Percentiles rank a stretch among this genome's conserved stretches.
Evolutionary conservation across 2,888 invertebrate species (phyloP).

Genomic region (Xestia xanthographa): DNA sequence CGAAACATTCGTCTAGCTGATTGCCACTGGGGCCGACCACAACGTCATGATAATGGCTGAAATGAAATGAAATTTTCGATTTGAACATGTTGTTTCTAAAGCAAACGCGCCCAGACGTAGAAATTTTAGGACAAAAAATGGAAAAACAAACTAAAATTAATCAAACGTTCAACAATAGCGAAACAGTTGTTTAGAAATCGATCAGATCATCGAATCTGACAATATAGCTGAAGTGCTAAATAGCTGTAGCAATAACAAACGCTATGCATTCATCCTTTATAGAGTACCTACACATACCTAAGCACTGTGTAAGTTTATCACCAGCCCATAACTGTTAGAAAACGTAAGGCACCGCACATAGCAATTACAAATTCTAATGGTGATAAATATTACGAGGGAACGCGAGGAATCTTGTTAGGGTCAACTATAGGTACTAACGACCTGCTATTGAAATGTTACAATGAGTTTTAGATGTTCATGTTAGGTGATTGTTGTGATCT

Average conservation of each 20-base stretch:
- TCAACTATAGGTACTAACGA: slow-evolving; percentile 53
- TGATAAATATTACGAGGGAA: slow-evolving; percentile 54
- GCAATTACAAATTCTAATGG: slow-evolving; percentile 58
- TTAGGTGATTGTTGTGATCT: slow-evolving; percentile 6
- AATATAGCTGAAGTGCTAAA: background rate
- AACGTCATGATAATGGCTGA: background rate
- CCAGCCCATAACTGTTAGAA: slow-evolving; percentile 28
- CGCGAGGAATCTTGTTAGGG: slow-evolving; percentile 42
- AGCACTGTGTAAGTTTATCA: slow-evolving; percentile 38
- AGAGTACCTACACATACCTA: background rate
- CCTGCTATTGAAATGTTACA: slow-evolving; percentile 45
- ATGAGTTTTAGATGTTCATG: slow-evolving; percentile 30
- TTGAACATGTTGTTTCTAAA: no score
- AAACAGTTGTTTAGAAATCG: background rate
- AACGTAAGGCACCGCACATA: slow-evolving; percentile 30
- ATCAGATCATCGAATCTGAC: no score
- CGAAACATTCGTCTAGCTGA: background rate
- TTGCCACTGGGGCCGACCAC: background rate
- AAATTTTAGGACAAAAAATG: background rate
- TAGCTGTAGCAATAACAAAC: background rate
- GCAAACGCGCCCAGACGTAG: background rate
- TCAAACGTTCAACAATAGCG: background rate
- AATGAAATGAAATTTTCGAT: no score
- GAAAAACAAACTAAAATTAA: background rate
- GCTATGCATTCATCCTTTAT: slow-evolving; percentile 3